Base-by-base conservation (phyloP, 2,888 invertebrate species). In the Thyatira batis region DNA sequence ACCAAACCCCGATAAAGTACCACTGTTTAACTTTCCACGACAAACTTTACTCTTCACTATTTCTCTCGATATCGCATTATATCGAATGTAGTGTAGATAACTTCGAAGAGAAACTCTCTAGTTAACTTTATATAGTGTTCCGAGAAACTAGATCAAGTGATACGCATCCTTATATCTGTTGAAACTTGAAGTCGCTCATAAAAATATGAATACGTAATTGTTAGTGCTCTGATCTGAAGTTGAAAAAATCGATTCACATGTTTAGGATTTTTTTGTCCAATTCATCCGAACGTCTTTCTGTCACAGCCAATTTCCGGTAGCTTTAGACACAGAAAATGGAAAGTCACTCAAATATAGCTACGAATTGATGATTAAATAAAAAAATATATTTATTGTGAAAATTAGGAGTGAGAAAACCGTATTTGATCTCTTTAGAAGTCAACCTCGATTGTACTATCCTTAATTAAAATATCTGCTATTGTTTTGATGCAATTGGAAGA, bases 21-120 rank as follows among this genome's bases (percentile, higher is more conserved):
- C 65, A 69, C 71, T 74, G 77, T 78, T 76, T 77, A 84, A 83
- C 82, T 82, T 82, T 69, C 68, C 57, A 65, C 68, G 60, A 65
- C 69, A 73, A 78, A 84, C 78, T 81, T 77, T 72, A 71, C 69
- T 74, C 72, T 72, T 73, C 69, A 74, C 71, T 70, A 71, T 73
- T 68, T 77, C 72, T 71, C 76, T 69, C 70, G 67, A 77, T 80
- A 75, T 75, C 71, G 65, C 73, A 71, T 75, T 76, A 75, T 75
- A 76, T 75, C 65, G 66, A 75, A 74, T 72, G 65, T 73, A 70
- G 70, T 73, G 69, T 61, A 71, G 67, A 70, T 70, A 72, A 69
- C 71, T 75, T 72, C 61, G 57, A n/a, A 54, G 61, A 52, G 55
- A 62, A 72, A 73, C 68, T 72, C 60, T 63, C 55, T 54, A 63